Evolutionary conservation across 2,113 vertebrate genomes (phyloP).

Genomic region (Corythaixoides concolor): DNA sequence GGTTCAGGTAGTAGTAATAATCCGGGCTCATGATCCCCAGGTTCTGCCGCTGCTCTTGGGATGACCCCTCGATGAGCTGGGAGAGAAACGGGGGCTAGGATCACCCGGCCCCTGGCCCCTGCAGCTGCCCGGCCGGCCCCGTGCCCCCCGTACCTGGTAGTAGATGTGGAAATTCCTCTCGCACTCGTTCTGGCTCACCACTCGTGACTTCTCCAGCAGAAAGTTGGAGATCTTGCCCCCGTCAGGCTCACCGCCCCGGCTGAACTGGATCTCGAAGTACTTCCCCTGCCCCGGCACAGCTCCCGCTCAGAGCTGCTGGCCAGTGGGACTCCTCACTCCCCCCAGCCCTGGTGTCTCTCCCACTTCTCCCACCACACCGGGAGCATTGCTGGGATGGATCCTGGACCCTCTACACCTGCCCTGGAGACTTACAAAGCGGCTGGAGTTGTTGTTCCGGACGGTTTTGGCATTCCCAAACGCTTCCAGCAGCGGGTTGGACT

Average conservation of each 20-base stretch:
- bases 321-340: not conserved
- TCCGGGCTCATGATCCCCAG: conserved; percentile 91
- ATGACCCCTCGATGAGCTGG: conserved; percentile 90
- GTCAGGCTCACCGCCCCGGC: conserved; percentile 92
- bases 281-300: conserved; percentile 81
- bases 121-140: rapidly evolving
- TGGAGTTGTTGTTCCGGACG: conserved; percentile 95
- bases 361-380: rapidly evolving
- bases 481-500: conserved; percentile 94
- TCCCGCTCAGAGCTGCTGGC: rapidly evolving
- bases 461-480: conserved; percentile 97
- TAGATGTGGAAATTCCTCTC: conserved; percentile 98
- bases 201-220: conserved; percentile 93
- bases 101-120: rapidly evolving
- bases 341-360: rapidly evolving
- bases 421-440: conserved; percentile 87
- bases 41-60: conserved; percentile 84
- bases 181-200: conserved; percentile 93
- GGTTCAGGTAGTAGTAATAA: conserved; percentile 95
- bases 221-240: conserved; percentile 98
- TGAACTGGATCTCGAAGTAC: conserved; percentile 99
- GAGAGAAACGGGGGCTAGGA: not conserved
- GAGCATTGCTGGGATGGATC: not conserved
- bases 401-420: not conserved
- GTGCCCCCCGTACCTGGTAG: conserved; percentile 84